phyloP scores from a whole-genome alignment of 2,888 invertebrate genomes.

The Zhengitettix transpicula region DNA sequence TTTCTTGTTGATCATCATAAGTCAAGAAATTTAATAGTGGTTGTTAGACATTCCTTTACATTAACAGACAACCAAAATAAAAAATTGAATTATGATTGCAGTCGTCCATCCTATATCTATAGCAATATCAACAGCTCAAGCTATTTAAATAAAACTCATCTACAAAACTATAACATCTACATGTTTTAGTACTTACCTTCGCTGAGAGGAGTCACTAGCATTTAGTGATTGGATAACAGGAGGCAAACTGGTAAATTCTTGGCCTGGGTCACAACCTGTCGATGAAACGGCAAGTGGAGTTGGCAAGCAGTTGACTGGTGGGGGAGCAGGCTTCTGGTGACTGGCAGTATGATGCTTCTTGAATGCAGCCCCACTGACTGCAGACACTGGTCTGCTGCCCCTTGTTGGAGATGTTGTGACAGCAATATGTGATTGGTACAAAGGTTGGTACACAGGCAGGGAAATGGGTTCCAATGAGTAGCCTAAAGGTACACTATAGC shows the following conservation, averaged over 20 bases:
- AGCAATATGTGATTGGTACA: not conserved
- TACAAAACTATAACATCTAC: not conserved
- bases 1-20: too few relatives aligned
- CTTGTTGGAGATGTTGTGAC: too few relatives aligned
- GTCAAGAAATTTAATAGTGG: too few relatives aligned
- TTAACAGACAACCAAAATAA: too few relatives aligned
- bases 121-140: not conserved
- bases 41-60: too few relatives aligned
- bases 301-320: constrained; percentile 9
- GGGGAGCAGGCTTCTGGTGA: not conserved
- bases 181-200: not conserved
- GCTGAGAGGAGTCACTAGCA: not conserved
- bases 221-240: constrained; percentile 32
- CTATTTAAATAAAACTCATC: not conserved
- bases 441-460: constrained; percentile 30
- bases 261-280: constrained; percentile 22
- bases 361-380: too few relatives aligned
- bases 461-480: constrained; percentile 44
- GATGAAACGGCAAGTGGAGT: constrained; percentile 19
- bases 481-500: constrained; percentile 27
- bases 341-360: too few relatives aligned
- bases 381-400: too few relatives aligned
- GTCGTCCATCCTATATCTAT: too few relatives aligned
- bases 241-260: constrained; percentile 48
- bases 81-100: too few relatives aligned